Evolutionary conservation across 2,888 invertebrate species (phyloP), one percentile per base, ranked within the genome.

Genomic region (Acrobasis repandana): DNA sequence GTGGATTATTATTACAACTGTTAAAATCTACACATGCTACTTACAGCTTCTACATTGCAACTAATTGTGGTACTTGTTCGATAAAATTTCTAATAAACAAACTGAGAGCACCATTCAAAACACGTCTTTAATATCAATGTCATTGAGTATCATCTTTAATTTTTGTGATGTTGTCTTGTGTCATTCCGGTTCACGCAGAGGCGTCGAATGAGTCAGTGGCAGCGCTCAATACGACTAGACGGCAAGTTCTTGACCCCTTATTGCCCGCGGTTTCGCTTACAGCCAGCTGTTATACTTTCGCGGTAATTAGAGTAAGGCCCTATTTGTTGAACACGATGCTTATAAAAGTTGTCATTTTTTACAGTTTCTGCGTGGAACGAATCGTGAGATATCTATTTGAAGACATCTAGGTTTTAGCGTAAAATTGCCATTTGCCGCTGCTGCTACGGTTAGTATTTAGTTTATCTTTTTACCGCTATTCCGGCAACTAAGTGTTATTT

Each of bases 191-290:
- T 10, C 18, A 28, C 20, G 52, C 14, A 11, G 48, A 36, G n/a
- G 15, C n/a, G 56, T 58, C 61, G 63, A 58, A 73, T 82, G 86
- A 88, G 77, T 87, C 86, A 86, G 76, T 79, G 83, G 72, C 85
- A 86, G 76, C 80, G 83, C 72, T 85, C 83, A 81, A 86, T 85
- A 79, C 77, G 83, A 80, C 86, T 86, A 88, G 87, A 86, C 85
- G 71, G 64, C 65, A 69, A 81, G 86, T 80, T 80, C 85, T 85
- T 86, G 86, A 87, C 83, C 87, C 73, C 80, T 71, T 77, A 74
- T 77, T 74, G 70, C 72, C 71, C 68, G 74, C 67, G 73, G 74
- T 74, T 79, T 73, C 68, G 67, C 67, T 74, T 73, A 72, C 72
- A 63, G 69, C 69, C 76, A 75, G 77, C 74, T 77, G 80, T 56